Base-by-base conservation (phyloP, 2,797 vertebrate species). In the Scolopax rusticola region DNA sequence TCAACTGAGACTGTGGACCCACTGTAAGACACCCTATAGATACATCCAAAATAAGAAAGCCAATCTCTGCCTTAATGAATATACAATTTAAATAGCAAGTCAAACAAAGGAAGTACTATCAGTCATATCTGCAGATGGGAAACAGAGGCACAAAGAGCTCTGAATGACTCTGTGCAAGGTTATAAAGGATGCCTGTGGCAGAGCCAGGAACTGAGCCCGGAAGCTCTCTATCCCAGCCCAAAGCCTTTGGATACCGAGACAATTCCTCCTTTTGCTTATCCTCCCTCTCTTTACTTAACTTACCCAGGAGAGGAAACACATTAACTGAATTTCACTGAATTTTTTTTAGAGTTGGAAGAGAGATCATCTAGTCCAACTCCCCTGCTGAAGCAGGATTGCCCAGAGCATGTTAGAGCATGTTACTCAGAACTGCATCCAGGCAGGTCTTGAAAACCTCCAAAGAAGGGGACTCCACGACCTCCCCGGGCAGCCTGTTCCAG, bases 41-140 rank as follows among this genome's bases (percentile, higher is more conserved):
- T 47, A 79, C 11, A 83, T 53, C 15, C 59, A 68, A 43, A 90
- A 70, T 48, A 51, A 64, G 18, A 68, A 70, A 93, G 63, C 53
- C 88, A 43, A 14, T 83, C 64, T 56, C 68, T 94, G 78, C 81
- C 53, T 81, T 80, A 56, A 56, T 87, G 53, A 87, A 36, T 59
- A 90, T 47, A 70, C 57, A 90, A 71, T 76, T 93, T 94, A 94
- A 96, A 87, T 2, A 82, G 59, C 3, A 13, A 71, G 67, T 48
- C 36, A 80, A 53, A 97, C 91, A 96, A 97, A 94, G 80, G 71
- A 82, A 71, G 81, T 54, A 95, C 86, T 96, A 92, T 96, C 94
- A 82, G 71, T 89, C 77, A 32, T 96, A 93, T 93, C 88, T 97
- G 88, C 91, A 96, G 95, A 96, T 96, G 94, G 90, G 93, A 95